Evolutionary conservation across 2,797 vertebrate genomes (phyloP), one percentile per base, ranked within the genome.

Genomic region (Coilia nasus): DNA sequence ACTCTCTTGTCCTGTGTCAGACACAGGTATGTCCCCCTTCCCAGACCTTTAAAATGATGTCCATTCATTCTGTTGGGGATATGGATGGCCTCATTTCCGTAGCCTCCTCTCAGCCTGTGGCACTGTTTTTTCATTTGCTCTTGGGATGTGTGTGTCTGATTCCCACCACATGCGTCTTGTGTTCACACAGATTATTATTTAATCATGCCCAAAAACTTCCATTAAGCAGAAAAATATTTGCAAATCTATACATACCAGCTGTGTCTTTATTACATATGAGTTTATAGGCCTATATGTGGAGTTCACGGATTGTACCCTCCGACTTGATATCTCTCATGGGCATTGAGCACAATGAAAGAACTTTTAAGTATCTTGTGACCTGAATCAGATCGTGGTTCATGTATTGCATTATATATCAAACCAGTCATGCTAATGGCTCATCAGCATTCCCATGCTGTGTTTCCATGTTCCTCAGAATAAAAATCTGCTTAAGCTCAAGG

Each of bases 81-180:
- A 78, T 44, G 5, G 31, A 78, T 44, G 35, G 35, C 5, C 35
- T 78, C 41, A 44, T 78, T 78, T 44, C 71, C 71, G 6, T 19
- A 28, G 15, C 31, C 71, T 78, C 15, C 71, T 21, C 6, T 44
- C 71, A 78, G 71, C 71, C 71, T 78, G 31, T 78, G 71, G 71
- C 71, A 44, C 31, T 78, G 17, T 2, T n/a, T 78, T 78, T 78
- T 78, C 35, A 78, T 78, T 78, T 78, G 17, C 71, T 78, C 31
- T 78, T 78, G 35, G 71, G 31, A 78, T 31, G 41, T 44, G 56
- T 82, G 86, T 86, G 86, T 83, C 41, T 44, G 81, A 89, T 87
- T 85, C 75, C 81, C 62, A 84, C 60, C 54, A 50, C 17, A 62
- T 87, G 86, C 23, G 5, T 35, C 17, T 41, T 56, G 83, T 3